These are phyloP conservation scores for Listrodromus nycthemerus DNA, from an alignment of 2,888 invertebrate species.

Conservation along the genomic window DNA sequence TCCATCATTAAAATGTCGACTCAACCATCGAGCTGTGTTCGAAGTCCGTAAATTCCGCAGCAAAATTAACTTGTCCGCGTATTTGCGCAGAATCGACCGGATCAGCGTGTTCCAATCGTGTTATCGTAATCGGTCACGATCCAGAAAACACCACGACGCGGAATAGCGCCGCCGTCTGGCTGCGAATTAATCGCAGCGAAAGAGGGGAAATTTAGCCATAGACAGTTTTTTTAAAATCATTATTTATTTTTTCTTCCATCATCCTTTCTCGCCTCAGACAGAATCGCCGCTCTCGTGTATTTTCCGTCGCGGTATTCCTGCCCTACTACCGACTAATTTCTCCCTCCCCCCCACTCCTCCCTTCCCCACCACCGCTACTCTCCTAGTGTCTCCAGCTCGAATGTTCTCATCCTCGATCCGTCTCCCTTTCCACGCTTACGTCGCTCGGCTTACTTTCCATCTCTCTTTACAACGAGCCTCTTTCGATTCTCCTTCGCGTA, in stretches of 20 bases:
- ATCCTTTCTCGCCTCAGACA: background rate
- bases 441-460: constrained; percentile 8
- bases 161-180: constrained; percentile 16
- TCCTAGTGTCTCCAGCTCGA: background rate
- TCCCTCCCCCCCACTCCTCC: constrained; percentile 5
- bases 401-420: constrained; percentile 1
- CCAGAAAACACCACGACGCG: constrained; percentile 2
- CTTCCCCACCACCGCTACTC: background rate
- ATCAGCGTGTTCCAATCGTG: background rate
- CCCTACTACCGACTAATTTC: constrained; percentile 13
- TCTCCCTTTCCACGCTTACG: constrained; percentile 17
- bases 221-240: background rate
- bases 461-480: constrained; percentile 8
- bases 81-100: background rate
- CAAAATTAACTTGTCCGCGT: background rate
- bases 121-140: constrained; percentile 30
- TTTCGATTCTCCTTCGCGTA: background rate
- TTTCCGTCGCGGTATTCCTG: constrained; percentile 29
- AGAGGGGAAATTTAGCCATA: background rate
- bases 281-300: background rate
- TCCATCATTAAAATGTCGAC: background rate
- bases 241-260: background rate
- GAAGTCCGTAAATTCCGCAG: background rate
- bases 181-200: background rate
- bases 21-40: background rate